These are phyloP conservation scores for Saimiri boliviensis DNA, from an alignment of 2,113 vertebrate genomes.

Conservation along the genomic window DNA sequence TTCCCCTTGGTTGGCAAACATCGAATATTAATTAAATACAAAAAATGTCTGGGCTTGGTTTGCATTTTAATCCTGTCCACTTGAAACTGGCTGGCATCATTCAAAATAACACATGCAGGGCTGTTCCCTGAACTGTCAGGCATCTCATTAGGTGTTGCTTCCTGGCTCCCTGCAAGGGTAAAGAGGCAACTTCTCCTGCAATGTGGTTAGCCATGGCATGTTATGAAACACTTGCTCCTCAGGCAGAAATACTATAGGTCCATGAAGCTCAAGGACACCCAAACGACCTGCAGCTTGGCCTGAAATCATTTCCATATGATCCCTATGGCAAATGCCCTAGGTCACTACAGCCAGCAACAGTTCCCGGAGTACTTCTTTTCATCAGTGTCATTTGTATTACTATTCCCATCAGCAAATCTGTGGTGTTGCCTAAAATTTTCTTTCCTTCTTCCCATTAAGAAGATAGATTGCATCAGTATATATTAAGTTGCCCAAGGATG, in stretches of 20 bases:
- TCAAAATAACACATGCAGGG: constrained; percentile 37
- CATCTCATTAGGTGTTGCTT: constrained; percentile 50
- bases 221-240: constrained; percentile 39
- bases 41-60: constrained; percentile 50
- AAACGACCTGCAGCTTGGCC: neutral
- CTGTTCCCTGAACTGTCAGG: constrained; percentile 33
- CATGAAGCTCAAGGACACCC: neutral
- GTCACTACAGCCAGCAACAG: neutral
- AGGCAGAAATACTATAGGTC: neutral
- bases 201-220: neutral
- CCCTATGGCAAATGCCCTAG: neutral
- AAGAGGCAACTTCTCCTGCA: constrained; percentile 34
- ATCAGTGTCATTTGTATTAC: neutral
- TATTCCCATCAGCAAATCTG: neutral
- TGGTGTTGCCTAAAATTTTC: neutral
- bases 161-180: constrained; percentile 7
- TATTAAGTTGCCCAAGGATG: neutral
- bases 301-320: neutral
- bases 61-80: constrained; percentile 62
- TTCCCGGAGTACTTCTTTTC: neutral
- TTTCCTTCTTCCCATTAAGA: neutral
- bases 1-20: constrained; percentile 46
- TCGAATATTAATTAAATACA: neutral
- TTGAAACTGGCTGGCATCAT: constrained; percentile 55
- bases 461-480: neutral